phyloP scores from a whole-genome alignment of 2,113 vertebrate species.

The Daboia siamensis region DNA sequence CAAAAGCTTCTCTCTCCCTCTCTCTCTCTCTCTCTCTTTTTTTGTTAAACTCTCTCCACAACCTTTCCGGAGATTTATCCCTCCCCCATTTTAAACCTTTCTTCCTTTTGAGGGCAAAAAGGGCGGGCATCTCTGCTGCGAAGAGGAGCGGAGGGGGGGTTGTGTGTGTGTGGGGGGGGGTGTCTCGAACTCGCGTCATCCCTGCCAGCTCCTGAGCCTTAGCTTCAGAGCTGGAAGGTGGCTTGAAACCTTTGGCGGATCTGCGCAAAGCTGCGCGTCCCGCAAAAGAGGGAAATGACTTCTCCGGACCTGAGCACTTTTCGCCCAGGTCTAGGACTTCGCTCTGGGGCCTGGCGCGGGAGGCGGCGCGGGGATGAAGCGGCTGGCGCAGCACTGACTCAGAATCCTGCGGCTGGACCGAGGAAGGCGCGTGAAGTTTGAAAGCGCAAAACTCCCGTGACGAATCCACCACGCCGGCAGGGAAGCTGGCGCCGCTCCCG shows the following conservation, averaged over 20 bases:
- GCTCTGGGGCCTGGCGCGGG: background rate
- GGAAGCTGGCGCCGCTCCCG: background rate
- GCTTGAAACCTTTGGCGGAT: background rate
- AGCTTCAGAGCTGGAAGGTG: background rate
- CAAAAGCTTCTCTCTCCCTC: background rate
- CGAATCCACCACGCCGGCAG: background rate
- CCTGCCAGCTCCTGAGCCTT: background rate
- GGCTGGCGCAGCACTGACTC: background rate
- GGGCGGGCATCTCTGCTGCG: background rate
- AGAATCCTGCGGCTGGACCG: background rate
- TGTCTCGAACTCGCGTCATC: background rate
- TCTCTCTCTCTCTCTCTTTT: too few relatives aligned
- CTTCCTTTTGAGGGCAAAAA: background rate
- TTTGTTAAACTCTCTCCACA: background rate
- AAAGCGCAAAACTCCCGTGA: background rate
- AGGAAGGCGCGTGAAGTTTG: background rate
- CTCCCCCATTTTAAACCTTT: conserved; percentile 37
- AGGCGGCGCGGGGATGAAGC: background rate
- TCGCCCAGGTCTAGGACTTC: background rate
- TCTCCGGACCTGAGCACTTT: background rate
- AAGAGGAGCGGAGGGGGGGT: background rate
- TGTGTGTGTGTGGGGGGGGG: too few relatives aligned
- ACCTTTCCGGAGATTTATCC: background rate
- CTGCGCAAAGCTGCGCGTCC: background rate
- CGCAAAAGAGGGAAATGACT: background rate